Conservation (phyloP, 1,140 invertebrate species). For the Drosophila yakuba region DNA sequence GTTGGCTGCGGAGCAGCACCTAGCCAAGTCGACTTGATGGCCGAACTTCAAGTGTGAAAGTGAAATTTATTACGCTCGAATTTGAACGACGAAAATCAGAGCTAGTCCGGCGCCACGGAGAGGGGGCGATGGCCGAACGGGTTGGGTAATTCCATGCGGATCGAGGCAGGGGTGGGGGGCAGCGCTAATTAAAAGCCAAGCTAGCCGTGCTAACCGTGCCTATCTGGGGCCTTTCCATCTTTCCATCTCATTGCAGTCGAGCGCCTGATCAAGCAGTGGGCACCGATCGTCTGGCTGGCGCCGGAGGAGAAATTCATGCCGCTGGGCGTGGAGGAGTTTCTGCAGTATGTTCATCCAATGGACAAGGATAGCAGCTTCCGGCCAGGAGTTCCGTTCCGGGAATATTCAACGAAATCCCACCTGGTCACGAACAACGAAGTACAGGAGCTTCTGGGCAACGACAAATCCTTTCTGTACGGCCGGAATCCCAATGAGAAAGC, state of each 20-base stretch:
- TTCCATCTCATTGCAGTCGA: conserved; percentile 83
- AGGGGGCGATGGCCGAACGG: conserved; percentile 16
- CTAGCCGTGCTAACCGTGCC: conserved; percentile 30
- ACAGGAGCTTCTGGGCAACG: conserved; percentile 86
- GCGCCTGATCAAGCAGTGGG: conserved; percentile 86
- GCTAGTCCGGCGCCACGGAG: conserved; percentile 26
- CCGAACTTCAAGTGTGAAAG: conserved; percentile 70
- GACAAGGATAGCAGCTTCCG: conserved; percentile 73
- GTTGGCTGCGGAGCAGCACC: conserved; percentile 19
- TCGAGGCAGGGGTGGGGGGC: neutral
- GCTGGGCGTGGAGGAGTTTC: conserved; percentile 87
- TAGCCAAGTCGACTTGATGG: conserved; percentile 58
- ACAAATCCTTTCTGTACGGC: conserved; percentile 87
- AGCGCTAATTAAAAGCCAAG: conserved; percentile 52
- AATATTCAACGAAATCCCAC: conserved; percentile 85
- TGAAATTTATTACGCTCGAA: conserved; percentile 79
- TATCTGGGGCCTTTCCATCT: conserved; percentile 30
- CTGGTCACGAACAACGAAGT: conserved; percentile 86
- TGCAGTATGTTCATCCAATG: conserved; percentile 86
- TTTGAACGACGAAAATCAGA: conserved; percentile 70
- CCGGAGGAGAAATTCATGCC: conserved; percentile 88
- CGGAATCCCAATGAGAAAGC: conserved; percentile 86
- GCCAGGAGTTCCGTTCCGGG: conserved; percentile 68
- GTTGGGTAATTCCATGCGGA: conserved; percentile 54
- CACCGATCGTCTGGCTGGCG: conserved; percentile 88